Evolutionary conservation across 2,797 vertebrate genomes (phyloP).

Genomic region (Poeciliopsis gracilis): DNA sequence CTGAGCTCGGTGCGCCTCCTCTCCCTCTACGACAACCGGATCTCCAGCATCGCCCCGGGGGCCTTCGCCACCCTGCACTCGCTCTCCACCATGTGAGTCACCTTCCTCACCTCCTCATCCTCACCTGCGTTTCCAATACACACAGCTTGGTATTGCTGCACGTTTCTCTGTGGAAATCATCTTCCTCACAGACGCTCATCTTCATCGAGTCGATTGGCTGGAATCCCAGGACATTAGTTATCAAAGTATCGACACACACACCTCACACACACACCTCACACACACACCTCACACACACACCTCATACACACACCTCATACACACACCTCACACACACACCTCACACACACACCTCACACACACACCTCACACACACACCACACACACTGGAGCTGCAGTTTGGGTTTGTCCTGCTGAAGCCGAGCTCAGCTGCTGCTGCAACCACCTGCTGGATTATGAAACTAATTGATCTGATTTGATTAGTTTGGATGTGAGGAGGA

Average conservation of each 20-base stretch:
- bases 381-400: slow-evolving; percentile 8
- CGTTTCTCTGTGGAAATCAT: slow-evolving; percentile 48
- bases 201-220: slow-evolving; percentile 63
- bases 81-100: slow-evolving; percentile 94
- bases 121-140: neutral
- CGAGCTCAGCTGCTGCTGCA: slow-evolving; percentile 34
- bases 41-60: slow-evolving; percentile 92
- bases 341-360: too few species aligned
- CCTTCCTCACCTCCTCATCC: neutral
- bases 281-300: slow-evolving; percentile 3
- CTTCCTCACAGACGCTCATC: slow-evolving; percentile 63
- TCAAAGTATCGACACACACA: slow-evolving; percentile 53
- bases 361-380: neutral
- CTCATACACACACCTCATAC: neutral
- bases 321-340: neutral
- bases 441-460: slow-evolving; percentile 1
- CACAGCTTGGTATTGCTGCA: slow-evolving; percentile 7
- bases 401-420: slow-evolving; percentile 31
- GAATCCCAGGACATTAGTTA: slow-evolving; percentile 62
- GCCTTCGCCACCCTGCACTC: slow-evolving; percentile 95
- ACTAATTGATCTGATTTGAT: slow-evolving; percentile 5
- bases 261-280: neutral
- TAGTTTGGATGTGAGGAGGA: neutral
- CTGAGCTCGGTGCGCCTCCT: slow-evolving; percentile 95
- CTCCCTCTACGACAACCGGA: slow-evolving; percentile 96